phyloP scores from a whole-genome alignment of 2,888 invertebrate species.

The Pemphredon lugubris region DNA sequence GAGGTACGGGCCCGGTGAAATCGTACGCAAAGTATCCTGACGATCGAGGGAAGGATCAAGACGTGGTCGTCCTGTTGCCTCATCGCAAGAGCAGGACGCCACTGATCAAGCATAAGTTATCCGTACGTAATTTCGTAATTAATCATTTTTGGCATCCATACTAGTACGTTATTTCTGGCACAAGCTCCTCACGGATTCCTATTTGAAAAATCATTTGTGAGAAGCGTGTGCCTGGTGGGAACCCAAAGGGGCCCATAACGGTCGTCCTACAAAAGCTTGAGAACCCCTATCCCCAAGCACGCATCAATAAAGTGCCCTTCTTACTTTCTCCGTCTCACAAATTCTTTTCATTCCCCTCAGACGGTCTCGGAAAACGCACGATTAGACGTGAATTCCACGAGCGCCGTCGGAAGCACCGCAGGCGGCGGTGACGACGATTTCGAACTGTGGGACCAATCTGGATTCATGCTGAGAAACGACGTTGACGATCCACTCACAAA shows the following conservation, averaged over 20 bases:
- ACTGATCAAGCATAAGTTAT: slow-evolving; percentile 74
- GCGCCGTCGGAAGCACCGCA: slow-evolving; percentile 82
- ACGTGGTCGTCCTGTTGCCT: slow-evolving; percentile 74
- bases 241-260: too few species aligned
- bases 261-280: too few species aligned
- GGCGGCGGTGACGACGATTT: slow-evolving; percentile 84
- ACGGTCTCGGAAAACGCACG: slow-evolving; percentile 87
- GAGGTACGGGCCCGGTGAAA: slow-evolving; percentile 44
- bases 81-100: slow-evolving; percentile 74
- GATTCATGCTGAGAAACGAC: slow-evolving; percentile 88
- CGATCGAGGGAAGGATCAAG: slow-evolving; percentile 71
- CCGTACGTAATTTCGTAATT: slow-evolving; percentile 69
- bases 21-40: slow-evolving; percentile 60
- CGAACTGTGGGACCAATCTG: slow-evolving; percentile 88
- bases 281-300: too few species aligned
- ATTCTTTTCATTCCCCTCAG: slow-evolving; percentile 79
- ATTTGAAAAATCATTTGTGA: too few species aligned
- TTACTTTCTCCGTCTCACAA: too few species aligned
- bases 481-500: slow-evolving; percentile 83
- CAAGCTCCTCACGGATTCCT: too few species aligned
- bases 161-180: too few species aligned
- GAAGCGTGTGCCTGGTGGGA: too few species aligned
- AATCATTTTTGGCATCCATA: too few species aligned
- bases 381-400: slow-evolving; percentile 83
- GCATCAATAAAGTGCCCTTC: too few species aligned